phyloP scores from a whole-genome alignment of 2,113 vertebrate species.

The Microtus richardsoni region DNA sequence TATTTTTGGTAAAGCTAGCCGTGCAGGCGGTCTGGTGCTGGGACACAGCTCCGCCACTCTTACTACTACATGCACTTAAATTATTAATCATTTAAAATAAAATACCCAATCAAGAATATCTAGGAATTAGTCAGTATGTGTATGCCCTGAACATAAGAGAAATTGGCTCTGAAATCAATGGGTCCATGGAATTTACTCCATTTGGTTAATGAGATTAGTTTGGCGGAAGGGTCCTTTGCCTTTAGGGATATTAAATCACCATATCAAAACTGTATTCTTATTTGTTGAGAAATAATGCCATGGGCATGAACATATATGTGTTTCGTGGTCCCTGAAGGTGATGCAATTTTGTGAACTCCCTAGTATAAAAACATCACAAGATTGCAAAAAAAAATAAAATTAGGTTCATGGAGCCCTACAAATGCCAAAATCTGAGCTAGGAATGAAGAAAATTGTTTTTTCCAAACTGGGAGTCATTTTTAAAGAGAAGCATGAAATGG shows the following conservation, averaged over 20 bases:
- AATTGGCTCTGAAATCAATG: not conserved
- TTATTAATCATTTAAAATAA: not conserved
- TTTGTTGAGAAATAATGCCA: not conserved
- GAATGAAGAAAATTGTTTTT: not conserved
- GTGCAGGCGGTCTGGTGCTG: too few relatives aligned
- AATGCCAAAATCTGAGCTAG: not conserved
- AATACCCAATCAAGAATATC: not conserved
- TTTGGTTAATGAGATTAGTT: constrained; percentile 24
- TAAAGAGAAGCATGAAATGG: not conserved
- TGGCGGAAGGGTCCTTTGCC: not conserved
- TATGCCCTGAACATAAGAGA: not conserved
- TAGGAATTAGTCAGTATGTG: not conserved
- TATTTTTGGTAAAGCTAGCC: too few relatives aligned
- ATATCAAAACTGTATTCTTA: not conserved
- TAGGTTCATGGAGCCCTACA: not conserved
- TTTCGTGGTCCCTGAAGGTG: not conserved
- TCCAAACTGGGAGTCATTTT: not conserved
- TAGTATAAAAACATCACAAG: not conserved
- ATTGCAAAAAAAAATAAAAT: not conserved
- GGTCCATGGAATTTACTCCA: not conserved
- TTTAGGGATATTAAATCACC: not conserved
- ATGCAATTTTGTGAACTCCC: not conserved
- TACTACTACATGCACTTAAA: too few relatives aligned
- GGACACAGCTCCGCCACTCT: too few relatives aligned
- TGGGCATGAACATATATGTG: not conserved